Evolutionary conservation across 2,797 vertebrate genomes (phyloP).

Genomic region (Platalea minor): DNA sequence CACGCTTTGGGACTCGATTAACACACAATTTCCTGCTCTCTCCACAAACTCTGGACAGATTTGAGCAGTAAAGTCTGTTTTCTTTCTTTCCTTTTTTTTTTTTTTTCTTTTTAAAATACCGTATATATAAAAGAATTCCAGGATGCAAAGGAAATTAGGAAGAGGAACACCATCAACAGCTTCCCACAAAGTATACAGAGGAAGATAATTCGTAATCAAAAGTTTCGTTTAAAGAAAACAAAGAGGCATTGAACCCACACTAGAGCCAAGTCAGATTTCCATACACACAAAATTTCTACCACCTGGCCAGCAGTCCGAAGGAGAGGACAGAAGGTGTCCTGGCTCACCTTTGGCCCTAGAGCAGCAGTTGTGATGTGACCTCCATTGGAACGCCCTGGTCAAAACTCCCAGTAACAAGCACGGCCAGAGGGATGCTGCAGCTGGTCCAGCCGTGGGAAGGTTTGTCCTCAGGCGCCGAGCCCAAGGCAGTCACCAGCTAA

Average conservation of each 20-base stretch:
- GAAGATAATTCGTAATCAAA: background rate
- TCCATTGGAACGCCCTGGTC: fast-evolving
- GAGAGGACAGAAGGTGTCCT: background rate
- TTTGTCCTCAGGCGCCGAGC: fast-evolving
- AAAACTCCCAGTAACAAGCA: background rate
- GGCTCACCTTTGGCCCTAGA: background rate
- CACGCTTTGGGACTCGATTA: background rate
- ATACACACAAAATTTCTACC: fast-evolving
- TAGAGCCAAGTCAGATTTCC: background rate
- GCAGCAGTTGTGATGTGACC: background rate
- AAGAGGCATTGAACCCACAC: background rate
- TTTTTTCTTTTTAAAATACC: background rate
- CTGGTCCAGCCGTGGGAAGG: background rate
- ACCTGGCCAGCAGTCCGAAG: too few relatives aligned
- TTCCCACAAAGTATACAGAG: background rate
- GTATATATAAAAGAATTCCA: background rate
- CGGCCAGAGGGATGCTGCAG: background rate
- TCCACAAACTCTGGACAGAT: background rate
- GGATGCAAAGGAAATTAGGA: background rate
- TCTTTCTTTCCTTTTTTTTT: background rate
- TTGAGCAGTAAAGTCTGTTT: background rate
- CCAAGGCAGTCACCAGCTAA: background rate
- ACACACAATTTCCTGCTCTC: background rate
- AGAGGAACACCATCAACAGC: background rate
- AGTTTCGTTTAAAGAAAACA: background rate